phyloP scores from a whole-genome alignment of 2,113 vertebrate species.

The Machaerirhynchus nigripectus region DNA sequence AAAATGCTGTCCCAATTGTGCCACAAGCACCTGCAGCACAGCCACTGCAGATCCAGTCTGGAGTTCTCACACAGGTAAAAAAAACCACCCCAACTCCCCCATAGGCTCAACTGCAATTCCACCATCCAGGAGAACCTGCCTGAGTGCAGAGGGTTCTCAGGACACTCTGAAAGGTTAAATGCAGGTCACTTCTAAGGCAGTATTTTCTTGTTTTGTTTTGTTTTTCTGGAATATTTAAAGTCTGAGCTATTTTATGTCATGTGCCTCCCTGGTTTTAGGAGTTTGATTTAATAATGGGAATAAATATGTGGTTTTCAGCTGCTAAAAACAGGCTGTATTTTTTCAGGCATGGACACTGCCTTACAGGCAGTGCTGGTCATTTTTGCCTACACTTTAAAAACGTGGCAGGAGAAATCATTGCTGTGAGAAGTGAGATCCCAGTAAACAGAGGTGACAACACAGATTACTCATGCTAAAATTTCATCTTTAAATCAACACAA shows the following conservation, averaged over 20 bases:
- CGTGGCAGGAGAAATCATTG: neutral
- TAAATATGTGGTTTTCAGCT: neutral
- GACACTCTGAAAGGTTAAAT: neutral
- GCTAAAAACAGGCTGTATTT: neutral
- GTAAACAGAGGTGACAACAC: neutral
- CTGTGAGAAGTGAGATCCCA: neutral
- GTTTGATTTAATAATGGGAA: neutral
- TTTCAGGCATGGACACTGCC: neutral
- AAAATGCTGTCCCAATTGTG: constrained; percentile 91
- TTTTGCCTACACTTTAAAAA: neutral
- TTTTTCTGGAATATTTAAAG: neutral
- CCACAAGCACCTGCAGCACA: constrained; percentile 92
- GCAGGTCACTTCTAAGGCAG: neutral
- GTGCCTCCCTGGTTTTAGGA: neutral
- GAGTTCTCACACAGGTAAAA: constrained; percentile 93
- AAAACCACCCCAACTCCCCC: neutral
- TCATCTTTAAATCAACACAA: neutral
- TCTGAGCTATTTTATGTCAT: neutral
- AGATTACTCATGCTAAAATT: neutral
- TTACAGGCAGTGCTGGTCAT: neutral
- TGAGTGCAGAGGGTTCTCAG: neutral
- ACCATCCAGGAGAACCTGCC: neutral
- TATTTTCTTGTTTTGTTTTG: neutral
- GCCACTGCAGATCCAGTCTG: constrained; percentile 93
- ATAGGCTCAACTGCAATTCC: neutral